A percentile compares a stretch with the other conserved stretches of the same genome.
phyloP scores from a whole-genome alignment of 1,140 invertebrate species.

The Apis dorsata region DNA sequence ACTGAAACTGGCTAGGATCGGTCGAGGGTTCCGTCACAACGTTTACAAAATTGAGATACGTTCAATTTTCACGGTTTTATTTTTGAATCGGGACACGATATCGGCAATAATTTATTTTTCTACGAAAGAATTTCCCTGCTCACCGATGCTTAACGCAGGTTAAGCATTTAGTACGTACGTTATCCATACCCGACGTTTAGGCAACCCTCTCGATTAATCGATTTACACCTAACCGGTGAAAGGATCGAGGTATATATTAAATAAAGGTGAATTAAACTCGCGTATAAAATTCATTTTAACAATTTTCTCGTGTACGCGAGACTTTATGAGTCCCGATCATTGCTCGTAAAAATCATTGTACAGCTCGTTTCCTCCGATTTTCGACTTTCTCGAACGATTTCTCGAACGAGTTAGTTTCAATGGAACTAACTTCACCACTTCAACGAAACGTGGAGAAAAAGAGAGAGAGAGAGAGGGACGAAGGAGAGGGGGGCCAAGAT shows the following conservation, averaged over 20 bases:
- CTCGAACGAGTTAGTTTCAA: too few species aligned
- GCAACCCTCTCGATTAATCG: neutral
- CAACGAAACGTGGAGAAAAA: neutral
- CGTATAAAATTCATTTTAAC: too few species aligned
- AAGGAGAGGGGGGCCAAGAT: constrained; percentile 53
- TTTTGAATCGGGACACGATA: neutral
- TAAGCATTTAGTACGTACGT: too few species aligned
- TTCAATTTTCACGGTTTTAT: neutral
- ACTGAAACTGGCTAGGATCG: neutral
- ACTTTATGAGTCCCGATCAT: too few species aligned
- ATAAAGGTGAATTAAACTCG: neutral
- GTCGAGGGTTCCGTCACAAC: too few species aligned
- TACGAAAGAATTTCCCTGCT: neutral
- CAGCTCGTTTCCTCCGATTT: too few species aligned
- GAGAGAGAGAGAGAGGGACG: constrained; percentile 2
- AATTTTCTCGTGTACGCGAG: too few species aligned
- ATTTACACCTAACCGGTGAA: neutral
- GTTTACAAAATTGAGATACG: neutral
- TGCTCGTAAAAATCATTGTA: too few species aligned
- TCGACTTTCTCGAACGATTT: too few species aligned
- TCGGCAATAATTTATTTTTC: neutral
- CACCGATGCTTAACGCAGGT: constrained; percentile 8
- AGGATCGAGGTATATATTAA: neutral
- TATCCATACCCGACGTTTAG: neutral
- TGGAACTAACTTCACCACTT: too few species aligned